Conservation (phyloP, 2,797 vertebrate species). For the Sebastes dallii region DNA sequence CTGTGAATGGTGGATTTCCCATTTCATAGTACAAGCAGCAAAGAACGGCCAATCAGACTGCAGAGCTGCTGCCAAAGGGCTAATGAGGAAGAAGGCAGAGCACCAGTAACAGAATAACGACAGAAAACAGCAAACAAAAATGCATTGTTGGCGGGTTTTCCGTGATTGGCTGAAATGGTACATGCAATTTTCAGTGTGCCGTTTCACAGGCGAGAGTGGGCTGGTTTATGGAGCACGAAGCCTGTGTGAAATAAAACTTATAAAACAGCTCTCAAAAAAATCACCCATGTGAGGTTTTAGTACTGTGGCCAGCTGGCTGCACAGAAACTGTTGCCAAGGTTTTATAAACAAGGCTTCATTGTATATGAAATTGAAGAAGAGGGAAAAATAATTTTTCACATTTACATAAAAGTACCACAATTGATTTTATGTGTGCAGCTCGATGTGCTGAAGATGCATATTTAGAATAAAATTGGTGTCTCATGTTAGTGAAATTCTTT, state of each 20-base stretch:
- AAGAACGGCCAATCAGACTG: not conserved
- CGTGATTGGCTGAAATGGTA: not conserved
- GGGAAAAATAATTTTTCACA: not conserved
- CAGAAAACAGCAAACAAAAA: not conserved
- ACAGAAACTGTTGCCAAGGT: conserved; percentile 10
- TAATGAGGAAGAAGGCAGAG: not conserved
- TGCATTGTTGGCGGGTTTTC: not conserved
- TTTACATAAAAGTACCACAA: not conserved
- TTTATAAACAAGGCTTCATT: conserved; percentile 3
- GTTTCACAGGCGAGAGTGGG: conserved; percentile 19
- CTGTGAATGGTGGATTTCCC: not conserved
- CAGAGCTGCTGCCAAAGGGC: not conserved
- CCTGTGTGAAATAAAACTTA: conserved; percentile 25
- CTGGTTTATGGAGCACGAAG: not conserved
- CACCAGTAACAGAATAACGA: not conserved
- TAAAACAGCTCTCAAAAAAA: conserved; percentile 6
- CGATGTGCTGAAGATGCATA: not conserved
- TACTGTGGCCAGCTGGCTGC: conserved; percentile 7
- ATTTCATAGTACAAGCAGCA: not conserved
- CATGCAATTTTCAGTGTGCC: not conserved
- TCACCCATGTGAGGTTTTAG: not conserved
- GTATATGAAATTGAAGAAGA: not conserved
- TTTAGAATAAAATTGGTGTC: not conserved
- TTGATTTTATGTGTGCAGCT: not conserved
- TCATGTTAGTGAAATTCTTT: not conserved